These are phyloP conservation scores for Trachythela sp. DNA, from an alignment of 64 coral and sea anemone genomes.

Conservation along the genomic window DNA sequence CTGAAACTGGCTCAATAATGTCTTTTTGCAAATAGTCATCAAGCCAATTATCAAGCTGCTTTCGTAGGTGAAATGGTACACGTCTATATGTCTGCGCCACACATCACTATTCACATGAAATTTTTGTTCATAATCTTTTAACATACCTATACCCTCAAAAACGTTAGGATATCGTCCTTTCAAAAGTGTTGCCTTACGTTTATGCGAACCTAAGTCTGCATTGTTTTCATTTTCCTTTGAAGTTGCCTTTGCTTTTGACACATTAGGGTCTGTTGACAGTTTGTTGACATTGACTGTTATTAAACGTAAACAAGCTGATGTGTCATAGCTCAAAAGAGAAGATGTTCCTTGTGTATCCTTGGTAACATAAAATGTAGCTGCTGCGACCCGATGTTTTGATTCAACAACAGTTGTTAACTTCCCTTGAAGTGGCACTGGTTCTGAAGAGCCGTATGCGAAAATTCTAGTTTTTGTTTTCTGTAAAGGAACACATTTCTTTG, in stretches of 20 bases:
- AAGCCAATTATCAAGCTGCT: too few species aligned
- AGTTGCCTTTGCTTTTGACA: too few species aligned
- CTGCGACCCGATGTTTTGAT: conserved; percentile 10
- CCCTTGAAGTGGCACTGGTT: conserved; percentile 35
- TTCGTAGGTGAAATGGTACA: too few species aligned
- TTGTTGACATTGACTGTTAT: conserved; percentile 34
- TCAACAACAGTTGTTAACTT: not conserved
- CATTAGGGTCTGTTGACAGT: conserved; percentile 38
- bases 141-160: too few species aligned
- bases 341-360: too few species aligned
- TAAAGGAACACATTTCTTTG: conserved; percentile 10
- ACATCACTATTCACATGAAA: too few species aligned
- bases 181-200: conserved; percentile 1
- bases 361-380: too few species aligned
- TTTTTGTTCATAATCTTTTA: too few species aligned
- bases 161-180: not conserved
- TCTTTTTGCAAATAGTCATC: too few species aligned
- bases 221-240: conserved; percentile 39
- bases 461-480: conserved; percentile 22
- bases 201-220: not conserved
- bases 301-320: not conserved
- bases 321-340: conserved; percentile 39
- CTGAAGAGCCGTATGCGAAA: conserved; percentile 9
- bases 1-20: too few species aligned
- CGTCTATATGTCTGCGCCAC: too few species aligned